Evolutionary conservation across 2,888 invertebrate species (phyloP).

Genomic region (Ptilodon capucinus): DNA sequence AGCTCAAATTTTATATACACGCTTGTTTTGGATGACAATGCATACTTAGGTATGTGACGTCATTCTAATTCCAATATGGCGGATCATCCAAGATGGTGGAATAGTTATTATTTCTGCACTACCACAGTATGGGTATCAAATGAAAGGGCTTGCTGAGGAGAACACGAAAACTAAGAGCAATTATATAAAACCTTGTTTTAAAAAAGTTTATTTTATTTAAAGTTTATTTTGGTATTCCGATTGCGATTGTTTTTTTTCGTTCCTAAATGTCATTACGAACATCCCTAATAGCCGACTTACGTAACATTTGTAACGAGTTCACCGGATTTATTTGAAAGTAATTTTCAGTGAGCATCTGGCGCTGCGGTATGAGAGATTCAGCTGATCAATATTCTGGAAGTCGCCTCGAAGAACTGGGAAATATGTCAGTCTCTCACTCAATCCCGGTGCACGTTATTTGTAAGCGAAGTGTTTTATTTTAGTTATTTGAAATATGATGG

Average conservation of each 20-base stretch:
- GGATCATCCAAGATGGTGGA: no score
- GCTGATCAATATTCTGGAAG: conserved; percentile 79
- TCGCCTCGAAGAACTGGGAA: conserved; percentile 72
- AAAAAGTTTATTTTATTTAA: no score
- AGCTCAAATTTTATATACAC: no score
- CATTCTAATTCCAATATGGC: no score
- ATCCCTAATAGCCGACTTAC: conserved; percentile 9
- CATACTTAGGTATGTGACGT: no score
- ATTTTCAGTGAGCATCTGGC: conserved; percentile 80
- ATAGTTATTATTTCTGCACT: no score
- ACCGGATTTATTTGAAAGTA: conserved; percentile 78
- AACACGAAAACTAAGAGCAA: no score
- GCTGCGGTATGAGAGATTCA: conserved; percentile 74
- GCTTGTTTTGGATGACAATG: no score
- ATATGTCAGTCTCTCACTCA: conserved; percentile 77
- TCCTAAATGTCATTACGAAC: neutral
- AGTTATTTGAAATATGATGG: neutral
- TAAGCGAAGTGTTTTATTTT: neutral
- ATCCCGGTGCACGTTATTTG: conserved; percentile 62
- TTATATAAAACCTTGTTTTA: no score
- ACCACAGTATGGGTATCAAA: no score
- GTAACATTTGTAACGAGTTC: conserved; percentile 56
- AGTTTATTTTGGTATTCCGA: no score
- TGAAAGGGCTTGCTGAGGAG: no score
- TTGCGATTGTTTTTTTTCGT: neutral